Evolutionary conservation across 2,888 invertebrate species (phyloP).

Genomic region (Polydrusus pterygomalis): DNA sequence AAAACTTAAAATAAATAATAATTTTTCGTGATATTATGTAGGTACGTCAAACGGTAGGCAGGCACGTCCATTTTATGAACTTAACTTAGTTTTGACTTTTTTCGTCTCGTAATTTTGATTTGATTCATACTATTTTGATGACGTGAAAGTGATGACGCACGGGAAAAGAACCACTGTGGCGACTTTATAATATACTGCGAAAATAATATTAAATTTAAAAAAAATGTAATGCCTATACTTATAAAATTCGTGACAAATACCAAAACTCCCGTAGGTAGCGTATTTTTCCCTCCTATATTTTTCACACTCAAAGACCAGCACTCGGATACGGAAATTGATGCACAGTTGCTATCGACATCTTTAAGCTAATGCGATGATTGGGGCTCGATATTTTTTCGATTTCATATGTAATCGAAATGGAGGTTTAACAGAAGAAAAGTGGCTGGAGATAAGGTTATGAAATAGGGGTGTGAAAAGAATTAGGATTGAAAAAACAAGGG

Average conservation of each 20-base stretch:
- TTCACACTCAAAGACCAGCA: slow-evolving; percentile 6
- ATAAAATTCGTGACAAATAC: not conserved
- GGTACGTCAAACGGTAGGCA: no score
- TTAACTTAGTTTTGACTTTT: no score
- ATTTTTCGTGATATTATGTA: no score
- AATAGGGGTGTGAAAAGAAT: slow-evolving; percentile 1
- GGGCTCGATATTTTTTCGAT: slow-evolving; percentile 21
- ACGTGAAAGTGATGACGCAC: no score
- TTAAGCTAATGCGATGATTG: slow-evolving; percentile 24
- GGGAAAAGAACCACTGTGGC: no score
- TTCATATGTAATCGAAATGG: slow-evolving; percentile 27
- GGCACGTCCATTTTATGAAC: no score
- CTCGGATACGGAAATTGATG: slow-evolving; percentile 6
- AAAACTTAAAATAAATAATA: no score
- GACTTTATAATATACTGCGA: no score
- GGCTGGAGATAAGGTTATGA: slow-evolving; percentile 34
- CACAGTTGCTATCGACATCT: slow-evolving; percentile 23
- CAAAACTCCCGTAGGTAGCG: not conserved
- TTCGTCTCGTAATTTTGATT: no score
- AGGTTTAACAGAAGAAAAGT: slow-evolving; percentile 32
- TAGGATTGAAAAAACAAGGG: slow-evolving; percentile 9
- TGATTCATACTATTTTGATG: no score
- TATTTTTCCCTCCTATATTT: slow-evolving; percentile 2
- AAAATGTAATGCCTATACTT: no score
- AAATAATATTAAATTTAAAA: no score